These are phyloP conservation scores for Pseudotriccus pelzelni DNA, from an alignment of 2,797 vertebrate genomes.

Conservation along the genomic window DNA sequence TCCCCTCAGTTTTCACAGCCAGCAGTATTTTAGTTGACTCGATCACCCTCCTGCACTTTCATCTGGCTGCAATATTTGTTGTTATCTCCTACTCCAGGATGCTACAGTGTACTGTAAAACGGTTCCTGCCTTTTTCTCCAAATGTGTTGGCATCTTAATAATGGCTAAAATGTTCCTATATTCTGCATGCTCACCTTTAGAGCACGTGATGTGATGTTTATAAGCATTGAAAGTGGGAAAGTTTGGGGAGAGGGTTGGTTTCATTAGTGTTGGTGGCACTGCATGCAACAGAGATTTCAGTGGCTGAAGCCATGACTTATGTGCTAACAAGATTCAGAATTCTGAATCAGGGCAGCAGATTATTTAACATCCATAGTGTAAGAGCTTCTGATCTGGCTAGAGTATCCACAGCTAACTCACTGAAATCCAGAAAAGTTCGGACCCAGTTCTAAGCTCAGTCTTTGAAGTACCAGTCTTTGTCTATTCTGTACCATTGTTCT, in stretches of 20 bases:
- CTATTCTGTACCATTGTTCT: not conserved
- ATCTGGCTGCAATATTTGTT: not conserved
- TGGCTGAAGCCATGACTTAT: not conserved
- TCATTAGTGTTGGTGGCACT: not conserved
- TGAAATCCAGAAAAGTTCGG: not conserved
- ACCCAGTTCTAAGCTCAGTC: not conserved
- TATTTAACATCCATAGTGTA: not conserved
- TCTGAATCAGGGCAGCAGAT: not conserved
- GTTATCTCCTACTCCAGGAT: not conserved
- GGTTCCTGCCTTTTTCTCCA: not conserved
- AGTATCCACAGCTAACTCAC: not conserved
- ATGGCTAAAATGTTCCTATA: not conserved
- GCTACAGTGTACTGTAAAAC: not conserved
- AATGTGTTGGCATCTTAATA: not conserved
- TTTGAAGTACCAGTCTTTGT: not conserved
- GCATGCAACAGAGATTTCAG: not conserved
- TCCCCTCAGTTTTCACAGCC: not conserved
- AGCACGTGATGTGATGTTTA: not conserved
- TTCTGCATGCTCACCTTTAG: not conserved
- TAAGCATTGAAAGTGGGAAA: not conserved
- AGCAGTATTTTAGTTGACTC: not conserved
- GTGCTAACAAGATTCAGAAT: not conserved
- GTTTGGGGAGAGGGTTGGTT: not conserved
- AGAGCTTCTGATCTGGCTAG: not conserved
- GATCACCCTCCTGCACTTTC: not conserved